phyloP scores from a whole-genome alignment of 2,113 vertebrate species.

The Brienomyrus longianalis region DNA sequence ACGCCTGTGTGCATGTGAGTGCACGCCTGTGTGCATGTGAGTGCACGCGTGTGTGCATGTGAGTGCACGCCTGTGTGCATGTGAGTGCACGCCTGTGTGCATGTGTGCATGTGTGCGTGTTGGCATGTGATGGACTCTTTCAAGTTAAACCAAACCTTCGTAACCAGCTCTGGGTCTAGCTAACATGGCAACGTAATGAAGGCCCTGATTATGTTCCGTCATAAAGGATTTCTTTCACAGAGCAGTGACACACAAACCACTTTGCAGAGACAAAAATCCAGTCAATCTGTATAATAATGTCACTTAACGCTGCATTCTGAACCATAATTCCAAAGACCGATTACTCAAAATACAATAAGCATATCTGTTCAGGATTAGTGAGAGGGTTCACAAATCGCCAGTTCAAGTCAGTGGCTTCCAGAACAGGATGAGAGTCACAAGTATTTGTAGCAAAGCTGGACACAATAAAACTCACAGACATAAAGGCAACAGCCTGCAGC shows the following conservation, averaged over 20 bases:
- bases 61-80: no score
- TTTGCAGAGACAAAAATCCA: neutral
- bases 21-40: no score
- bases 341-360: neutral
- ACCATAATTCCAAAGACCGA: neutral
- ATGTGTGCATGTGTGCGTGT: neutral
- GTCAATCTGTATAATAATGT: neutral
- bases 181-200: neutral
- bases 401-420: neutral
- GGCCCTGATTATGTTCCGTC: neutral
- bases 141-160: neutral
- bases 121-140: neutral
- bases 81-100: no score
- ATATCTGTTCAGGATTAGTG: neutral
- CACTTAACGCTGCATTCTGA: neutral
- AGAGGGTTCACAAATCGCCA: neutral
- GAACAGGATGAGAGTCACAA: neutral
- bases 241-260: neutral
- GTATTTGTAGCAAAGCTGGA: neutral
- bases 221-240: neutral
- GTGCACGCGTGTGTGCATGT: neutral
- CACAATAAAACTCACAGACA: neutral
- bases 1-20: neutral
- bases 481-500: neutral
- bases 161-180: neutral